Base-by-base conservation (phyloP, 2,113 vertebrate genomes). In the Glaucidium brasilianum region DNA sequence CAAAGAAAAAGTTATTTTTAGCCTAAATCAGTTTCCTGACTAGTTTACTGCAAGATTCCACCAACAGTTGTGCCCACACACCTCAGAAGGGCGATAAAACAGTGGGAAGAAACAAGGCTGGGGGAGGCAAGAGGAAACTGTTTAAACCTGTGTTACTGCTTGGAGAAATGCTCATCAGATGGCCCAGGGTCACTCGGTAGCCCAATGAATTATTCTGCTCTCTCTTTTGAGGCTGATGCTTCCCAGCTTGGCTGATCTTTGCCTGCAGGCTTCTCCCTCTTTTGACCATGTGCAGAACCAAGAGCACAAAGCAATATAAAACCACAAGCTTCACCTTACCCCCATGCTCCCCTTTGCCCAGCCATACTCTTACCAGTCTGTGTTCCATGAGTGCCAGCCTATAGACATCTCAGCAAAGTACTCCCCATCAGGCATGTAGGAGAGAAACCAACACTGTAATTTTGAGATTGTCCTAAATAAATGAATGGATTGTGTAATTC, bases 1-100 rank as follows among this genome's bases (percentile, higher is more conserved):
- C 49, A 82, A 93, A 79, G 35, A 88, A 90, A 63, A 85, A 73
- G 58, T 79, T 96, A 90, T 95, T 95, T 97, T 95, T 96, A 96
- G 84, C 37, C 34, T 21, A 64, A 16, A 62, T 87, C 47, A 72
- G 35, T 91, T 96, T 91, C 52, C 66, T 82, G 52, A 41, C 16
- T 66, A 69, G 53, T 82, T 82, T 94, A 53, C 62, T 1, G 0
- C 29, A 87, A 74, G 35, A 30, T 22, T 95, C 35, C 22, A 78
- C 45, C 52, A 82, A 18, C 39, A 93, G 49, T 69, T 78, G 27
- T 90, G 69, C 66, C 77, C 35, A 62, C 58, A 37, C 29, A 58
- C 39, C 32, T 77, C 53, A 72, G 77, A 53, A 78, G 56, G 43
- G 43, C 69, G 85, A 30, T 76, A 72, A 43, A 88, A 12, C 35